Evolutionary conservation across 2,888 invertebrate species (phyloP), one percentile per base, ranked within the genome.

Genomic region (Arrhopalites spinosus): DNA sequence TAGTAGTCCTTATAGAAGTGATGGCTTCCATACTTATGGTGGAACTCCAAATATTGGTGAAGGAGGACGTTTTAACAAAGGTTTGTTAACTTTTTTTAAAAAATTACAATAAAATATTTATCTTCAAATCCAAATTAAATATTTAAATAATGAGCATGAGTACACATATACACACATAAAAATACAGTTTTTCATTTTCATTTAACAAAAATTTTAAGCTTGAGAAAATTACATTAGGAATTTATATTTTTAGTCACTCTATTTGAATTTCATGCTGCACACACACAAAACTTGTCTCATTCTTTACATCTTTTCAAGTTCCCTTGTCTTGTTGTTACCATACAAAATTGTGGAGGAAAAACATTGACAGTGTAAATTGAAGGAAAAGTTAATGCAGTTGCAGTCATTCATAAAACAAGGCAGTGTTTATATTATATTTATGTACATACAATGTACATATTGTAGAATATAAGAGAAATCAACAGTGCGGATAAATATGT

Each of bases 1-100:
- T 83, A 95, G 95, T 36, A 95, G 95, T 85, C 95, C 95, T 13
- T 96, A 96, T 84, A 91, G 93, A 91, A 81, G 81, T 73, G 81
- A 81, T n/a, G 79, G 79, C 5, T 80, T 80, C 61, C 74, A 78
- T 50, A 78, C 81, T 13, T 82, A 81, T 64, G 73, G 73, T n/a
- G 73, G 73, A 29, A 68, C 66, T 13, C 53, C 77, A 29, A 63
- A 63, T 56, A 50, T 77, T 20, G 77, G 74, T n/a, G 25, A 74
- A 30, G 50, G 56, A 13, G 64, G 77, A 30, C 68, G 77, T 20
- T 64, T 70, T n/a, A 43, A n/a, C 30, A 74, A 68, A 67, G 76
- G 71, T 78, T 25, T 27, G 64, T 36, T 30, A n/a, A n/a, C n/a
- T 72, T 27, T 63, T 15, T 75, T 69, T 29, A 53, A 74, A 63